phyloP scores from a whole-genome alignment of 2,888 invertebrate genomes.

The Amaurobius ferox region DNA sequence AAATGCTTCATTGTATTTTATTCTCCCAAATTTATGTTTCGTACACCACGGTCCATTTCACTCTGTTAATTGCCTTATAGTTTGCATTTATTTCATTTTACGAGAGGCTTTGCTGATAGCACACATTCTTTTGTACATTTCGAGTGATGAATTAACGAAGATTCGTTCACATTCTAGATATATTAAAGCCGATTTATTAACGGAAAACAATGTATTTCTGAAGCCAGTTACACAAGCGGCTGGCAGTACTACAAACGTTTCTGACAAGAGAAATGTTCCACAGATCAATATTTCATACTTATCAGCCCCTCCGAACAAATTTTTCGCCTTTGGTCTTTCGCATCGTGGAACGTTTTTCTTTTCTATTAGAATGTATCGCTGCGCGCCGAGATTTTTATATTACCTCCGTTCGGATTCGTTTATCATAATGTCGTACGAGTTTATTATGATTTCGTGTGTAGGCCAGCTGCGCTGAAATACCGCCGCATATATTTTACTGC shows the following conservation, averaged over 20 bases:
- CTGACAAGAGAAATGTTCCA: constrained; percentile 7
- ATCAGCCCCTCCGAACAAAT: neutral
- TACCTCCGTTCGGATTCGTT: constrained; percentile 11
- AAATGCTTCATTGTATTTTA: no score
- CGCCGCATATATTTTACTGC: constrained; percentile 15
- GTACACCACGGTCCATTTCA: no score
- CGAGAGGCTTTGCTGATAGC: no score
- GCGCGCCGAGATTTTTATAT: constrained; percentile 5
- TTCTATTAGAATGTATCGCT: constrained; percentile 1
- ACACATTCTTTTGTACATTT: no score
- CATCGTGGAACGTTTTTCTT: neutral
- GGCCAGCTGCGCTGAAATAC: constrained; percentile 11
- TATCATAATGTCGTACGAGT: constrained; percentile 6
- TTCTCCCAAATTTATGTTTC: no score
- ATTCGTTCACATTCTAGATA: neutral
- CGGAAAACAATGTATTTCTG: constrained; percentile 6
- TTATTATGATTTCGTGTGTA: constrained; percentile 25
- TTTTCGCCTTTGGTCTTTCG: constrained; percentile 9
- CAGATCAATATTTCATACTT: neutral
- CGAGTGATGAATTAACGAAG: neutral
- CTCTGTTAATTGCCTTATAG: no score
- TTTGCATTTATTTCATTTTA: no score
- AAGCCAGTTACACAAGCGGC: neutral
- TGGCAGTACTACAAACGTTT: neutral
- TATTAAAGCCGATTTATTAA: constrained; percentile 4